phyloP scores from a whole-genome alignment of 2,797 vertebrate genomes.

The Amazonetta brasiliensis region DNA sequence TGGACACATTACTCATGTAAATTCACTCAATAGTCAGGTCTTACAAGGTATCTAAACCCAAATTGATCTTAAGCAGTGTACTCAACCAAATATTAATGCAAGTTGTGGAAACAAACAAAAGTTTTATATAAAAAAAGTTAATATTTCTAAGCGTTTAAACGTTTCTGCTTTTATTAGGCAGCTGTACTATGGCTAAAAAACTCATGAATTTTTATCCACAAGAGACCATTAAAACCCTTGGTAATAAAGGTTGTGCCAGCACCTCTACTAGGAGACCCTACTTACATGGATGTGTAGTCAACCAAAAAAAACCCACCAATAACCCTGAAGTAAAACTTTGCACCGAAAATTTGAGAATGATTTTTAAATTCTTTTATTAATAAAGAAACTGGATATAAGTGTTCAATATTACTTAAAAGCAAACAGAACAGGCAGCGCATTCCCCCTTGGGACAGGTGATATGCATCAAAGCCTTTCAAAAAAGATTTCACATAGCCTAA shows the following conservation, averaged over 20 bases:
- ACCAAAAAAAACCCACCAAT: neutral
- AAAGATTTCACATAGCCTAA: slow-evolving; percentile 8
- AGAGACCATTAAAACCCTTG: neutral
- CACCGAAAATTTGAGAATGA: neutral
- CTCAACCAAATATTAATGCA: neutral
- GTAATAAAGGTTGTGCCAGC: neutral
- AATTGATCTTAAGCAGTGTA: neutral
- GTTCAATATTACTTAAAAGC: neutral
- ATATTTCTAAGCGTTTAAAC: neutral
- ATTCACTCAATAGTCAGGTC: neutral
- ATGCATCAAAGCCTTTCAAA: neutral
- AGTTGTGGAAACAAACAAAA: neutral
- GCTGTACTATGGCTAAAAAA: neutral
- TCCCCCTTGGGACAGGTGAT: neutral
- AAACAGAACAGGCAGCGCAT: neutral
- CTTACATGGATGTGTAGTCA: neutral
- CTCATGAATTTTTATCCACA: neutral
- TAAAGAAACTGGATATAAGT: neutral
- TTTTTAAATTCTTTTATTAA: neutral
- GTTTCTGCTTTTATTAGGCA: neutral
- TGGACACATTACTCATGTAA: neutral
- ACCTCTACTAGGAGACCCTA: neutral
- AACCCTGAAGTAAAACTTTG: neutral
- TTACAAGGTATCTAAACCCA: neutral
- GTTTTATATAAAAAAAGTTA: neutral